Conservation (phyloP, 2,113 vertebrate species). For the Steatornis caripensis region DNA sequence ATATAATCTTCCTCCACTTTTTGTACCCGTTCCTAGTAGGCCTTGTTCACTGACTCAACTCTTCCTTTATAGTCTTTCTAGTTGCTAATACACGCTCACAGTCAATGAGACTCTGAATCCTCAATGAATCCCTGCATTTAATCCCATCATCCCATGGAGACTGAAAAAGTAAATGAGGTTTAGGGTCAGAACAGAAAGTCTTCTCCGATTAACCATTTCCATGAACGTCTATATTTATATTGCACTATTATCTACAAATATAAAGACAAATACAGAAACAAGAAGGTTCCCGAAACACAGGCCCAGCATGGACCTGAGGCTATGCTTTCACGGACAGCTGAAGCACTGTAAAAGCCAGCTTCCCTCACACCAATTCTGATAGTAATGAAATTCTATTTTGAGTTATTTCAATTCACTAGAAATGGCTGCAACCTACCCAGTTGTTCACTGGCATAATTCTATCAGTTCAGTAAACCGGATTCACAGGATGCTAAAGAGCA, state of each 20-base stretch:
- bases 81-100: not conserved
- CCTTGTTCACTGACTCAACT: not conserved
- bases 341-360: not conserved
- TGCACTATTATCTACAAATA: not conserved
- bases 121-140: not conserved
- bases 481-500: not conserved
- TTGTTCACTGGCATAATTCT: not conserved
- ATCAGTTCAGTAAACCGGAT: not conserved
- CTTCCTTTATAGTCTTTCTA: not conserved
- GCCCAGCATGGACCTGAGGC: not conserved
- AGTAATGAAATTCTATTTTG: not conserved
- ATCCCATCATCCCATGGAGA: not conserved
- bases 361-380: not conserved
- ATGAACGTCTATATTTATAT: not conserved
- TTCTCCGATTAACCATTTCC: not conserved
- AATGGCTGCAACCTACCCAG: not conserved
- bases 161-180: conserved; percentile 16
- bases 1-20: not conserved
- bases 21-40: not conserved
- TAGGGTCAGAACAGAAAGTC: not conserved
- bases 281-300: not conserved
- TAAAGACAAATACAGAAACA: not conserved
- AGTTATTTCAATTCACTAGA: not conserved
- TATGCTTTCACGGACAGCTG: not conserved
- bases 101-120: not conserved